Evolutionary conservation across 1,140 invertebrate species (phyloP).

Genomic region (Lasioglossum albipes): DNA sequence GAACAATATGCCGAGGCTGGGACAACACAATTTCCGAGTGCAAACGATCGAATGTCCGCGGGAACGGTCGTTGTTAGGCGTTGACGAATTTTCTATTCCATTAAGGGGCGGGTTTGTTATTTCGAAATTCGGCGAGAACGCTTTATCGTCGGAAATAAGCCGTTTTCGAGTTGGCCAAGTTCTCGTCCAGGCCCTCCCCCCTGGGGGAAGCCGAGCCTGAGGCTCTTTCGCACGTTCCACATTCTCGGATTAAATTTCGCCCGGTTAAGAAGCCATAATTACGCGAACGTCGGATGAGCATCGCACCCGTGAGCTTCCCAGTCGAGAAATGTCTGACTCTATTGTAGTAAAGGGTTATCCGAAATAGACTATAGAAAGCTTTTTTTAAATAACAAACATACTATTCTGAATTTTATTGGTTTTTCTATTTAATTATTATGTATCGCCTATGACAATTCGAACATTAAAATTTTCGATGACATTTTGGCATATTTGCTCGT

Average conservation of each 20-base stretch:
- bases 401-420: too few relatives aligned
- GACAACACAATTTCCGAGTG: too few relatives aligned
- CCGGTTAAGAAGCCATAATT: conserved; percentile 37
- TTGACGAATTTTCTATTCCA: background rate
- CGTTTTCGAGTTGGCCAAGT: background rate
- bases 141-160: background rate
- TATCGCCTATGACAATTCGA: too few relatives aligned
- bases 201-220: background rate
- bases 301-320: too few relatives aligned
- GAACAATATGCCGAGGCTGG: too few relatives aligned
- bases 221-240: conserved; percentile 3
- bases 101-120: background rate
- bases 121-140: background rate
- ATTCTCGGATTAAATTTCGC: conserved; percentile 27
- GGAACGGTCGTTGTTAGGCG: background rate
- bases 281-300: background rate
- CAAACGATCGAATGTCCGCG: background rate
- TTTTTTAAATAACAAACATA: too few relatives aligned
- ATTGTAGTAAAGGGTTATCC: too few relatives aligned
- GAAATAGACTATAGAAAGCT: too few relatives aligned
- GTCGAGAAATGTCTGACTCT: too few relatives aligned
- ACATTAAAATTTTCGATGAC: too few relatives aligned
- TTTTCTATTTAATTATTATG: too few relatives aligned
- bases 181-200: background rate
- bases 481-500: too few relatives aligned